Evolutionary conservation across 1,140 invertebrate species (phyloP), one percentile per base, ranked within the genome.

Genomic region (Sinella curviseta): DNA sequence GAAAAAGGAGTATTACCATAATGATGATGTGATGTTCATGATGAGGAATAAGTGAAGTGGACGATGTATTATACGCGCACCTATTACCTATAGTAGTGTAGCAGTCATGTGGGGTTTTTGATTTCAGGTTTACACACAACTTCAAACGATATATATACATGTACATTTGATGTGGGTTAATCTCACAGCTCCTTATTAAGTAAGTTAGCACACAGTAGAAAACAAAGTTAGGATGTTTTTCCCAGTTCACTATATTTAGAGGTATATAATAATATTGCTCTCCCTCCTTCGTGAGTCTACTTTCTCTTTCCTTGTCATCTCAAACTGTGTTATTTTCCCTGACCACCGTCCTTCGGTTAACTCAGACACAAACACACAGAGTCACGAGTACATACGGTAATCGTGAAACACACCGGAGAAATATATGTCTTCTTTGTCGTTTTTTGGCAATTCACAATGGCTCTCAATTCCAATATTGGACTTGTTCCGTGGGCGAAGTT

Each of bases 401-500:
- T 70, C 12, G 65, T 70, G 31, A 4, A 70, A 30, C 31, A 30
- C 14, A 8, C 26, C 24, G 28, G 31, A 70, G 14, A 70, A 31
- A 70, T 70, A 70, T 70, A 70, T 33, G 28, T 70, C 65, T 70
- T 70, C 31, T 30, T 33, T 33, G 26, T 70, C 14, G 57, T 60
- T 60, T 16, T 33, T 70, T 70, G 65, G 65, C 65, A 70, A 33
- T 70, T 33, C 65, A 33, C 65, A 70, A 33, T 31, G 65, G 65
- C 31, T 33, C 65, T 70, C 65, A 3, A 70, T 70, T 33, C 65
- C 65, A 70, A 70, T 70, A 31, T 33, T 33, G 65, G n/a, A 70
- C 65, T 60, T 60, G 55, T 60, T 60, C 55, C 65, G 26, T 70
- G 65, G 31, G 31, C 31, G 65, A 70, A 70, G 65, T 70, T 70